Evolutionary conservation across 2,113 vertebrate genomes (phyloP), one percentile per base, ranked within the genome.

Genomic region (Panurus biarmicus): DNA sequence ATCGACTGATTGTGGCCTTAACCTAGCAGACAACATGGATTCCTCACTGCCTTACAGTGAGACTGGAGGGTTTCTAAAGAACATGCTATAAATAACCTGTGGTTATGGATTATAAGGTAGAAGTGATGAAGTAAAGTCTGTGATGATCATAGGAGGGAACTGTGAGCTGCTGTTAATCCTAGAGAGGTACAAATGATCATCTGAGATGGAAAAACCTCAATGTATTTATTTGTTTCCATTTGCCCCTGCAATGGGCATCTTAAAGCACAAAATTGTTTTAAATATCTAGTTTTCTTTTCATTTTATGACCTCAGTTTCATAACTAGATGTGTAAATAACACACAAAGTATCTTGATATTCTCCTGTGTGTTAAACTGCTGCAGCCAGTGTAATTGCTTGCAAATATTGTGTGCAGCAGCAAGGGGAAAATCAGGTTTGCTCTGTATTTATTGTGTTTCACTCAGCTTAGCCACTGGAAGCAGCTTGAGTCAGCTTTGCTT

Each of bases 401-500:
- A 94, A 94, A 73, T 82, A 80, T 9, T 73, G 47, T 89, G 87
- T 87, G 42, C 38, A 85, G 45, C 53, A 79, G 20, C 75, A 78
- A 89, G 29, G 66, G 87, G 44, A 61, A 93, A 85, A 69, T 45
- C 2, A 4, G 26, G 33, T 72, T 85, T 92, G 25, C 64, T 93
- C 67, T 56, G 42, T 61, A 33, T 85, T 85, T 85, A 51, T 82
- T 94, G 54, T 60, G 36, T 87, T 91, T 89, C 19, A 33, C 44
- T 87, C 13, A 16, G 77, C 61, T 91, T 69, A 82, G 83, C 82
- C 42, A 50, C 64, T 85, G 69, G 75, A 73, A 95, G 64, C 72
- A 89, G 48, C 84, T 47, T 91, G 54, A 94, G 33, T 95, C 87
- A 94, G 74, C 64, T 94, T 89, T 89, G 57, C 45, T 94, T 92